Conservation (phyloP, 2,797 vertebrate species). For the Linurgus olivaceus region DNA sequence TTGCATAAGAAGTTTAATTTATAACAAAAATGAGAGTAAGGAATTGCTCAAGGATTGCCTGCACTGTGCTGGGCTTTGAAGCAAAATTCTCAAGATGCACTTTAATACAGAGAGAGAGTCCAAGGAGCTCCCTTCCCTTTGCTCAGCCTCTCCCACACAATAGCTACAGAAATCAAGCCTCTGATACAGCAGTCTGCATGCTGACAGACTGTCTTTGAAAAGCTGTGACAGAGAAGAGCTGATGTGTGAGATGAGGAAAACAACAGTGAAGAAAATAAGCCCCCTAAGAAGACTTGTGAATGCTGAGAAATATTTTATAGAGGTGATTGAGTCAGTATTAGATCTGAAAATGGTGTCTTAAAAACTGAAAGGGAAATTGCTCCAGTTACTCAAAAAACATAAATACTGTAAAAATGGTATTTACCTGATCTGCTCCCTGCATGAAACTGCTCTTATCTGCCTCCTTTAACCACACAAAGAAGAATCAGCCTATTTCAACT, state of each 20-base stretch:
- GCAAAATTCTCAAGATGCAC: neutral
- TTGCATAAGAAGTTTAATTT: neutral
- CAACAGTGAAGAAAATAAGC: slow-evolving; percentile 13
- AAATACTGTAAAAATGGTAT: neutral
- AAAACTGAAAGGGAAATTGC: slow-evolving; percentile 24
- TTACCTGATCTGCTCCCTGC: slow-evolving; percentile 4
- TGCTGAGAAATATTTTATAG: neutral
- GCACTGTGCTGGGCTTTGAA: neutral
- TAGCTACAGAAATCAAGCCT: neutral
- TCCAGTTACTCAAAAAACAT: slow-evolving; percentile 6
- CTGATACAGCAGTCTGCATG: neutral
- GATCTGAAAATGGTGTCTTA: neutral
- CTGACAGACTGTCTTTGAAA: neutral
- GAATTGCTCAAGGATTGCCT: neutral
- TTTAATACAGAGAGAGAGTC: neutral
- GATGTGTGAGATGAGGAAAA: slow-evolving; percentile 20
- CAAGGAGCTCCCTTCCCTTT: neutral
- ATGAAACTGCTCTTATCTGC: neutral
- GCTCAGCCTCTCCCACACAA: neutral
- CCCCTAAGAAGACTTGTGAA: neutral
- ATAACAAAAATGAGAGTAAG: neutral
- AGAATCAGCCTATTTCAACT: neutral
- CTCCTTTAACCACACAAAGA: neutral
- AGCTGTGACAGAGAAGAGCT: neutral
- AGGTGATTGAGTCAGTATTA: neutral